Base-by-base conservation (phyloP, 2,797 vertebrate genomes). In the Anguilla megastoma region DNA sequence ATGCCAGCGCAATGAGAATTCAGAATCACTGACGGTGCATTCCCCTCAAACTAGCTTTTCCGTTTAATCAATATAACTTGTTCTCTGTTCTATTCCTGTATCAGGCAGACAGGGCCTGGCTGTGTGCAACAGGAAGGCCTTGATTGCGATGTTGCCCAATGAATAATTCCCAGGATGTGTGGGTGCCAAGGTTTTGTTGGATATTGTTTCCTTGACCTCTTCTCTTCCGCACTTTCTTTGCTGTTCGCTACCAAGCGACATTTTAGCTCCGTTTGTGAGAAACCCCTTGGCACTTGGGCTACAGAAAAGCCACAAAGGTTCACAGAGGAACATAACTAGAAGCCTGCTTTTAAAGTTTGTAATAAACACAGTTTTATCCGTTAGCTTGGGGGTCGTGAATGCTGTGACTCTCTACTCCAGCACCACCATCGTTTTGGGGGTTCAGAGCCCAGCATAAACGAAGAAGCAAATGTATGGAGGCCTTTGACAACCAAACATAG, bases 21-120 rank as follows among this genome's bases (percentile, higher is more conserved):
- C 50, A 9, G 50, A 79, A 88, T 80, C 63, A 79, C 83, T 27
- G 12, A 63, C 45, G 36, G 60, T 21, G 63, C 80, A 54, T 36
- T 84, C 60, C 60, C 66, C 85, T 88, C 80, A 88, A 69, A 45
- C 54, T 69, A 27, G 27, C 50, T 36, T 10, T 52, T 88, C 74
- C 84, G 69, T 88, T 88, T 86, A 79, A 88, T 86, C 45, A 24
- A 63, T 80, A 85, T 52, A 52, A 45, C 71, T 36, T 80, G 56
- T 48, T 21, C 16, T 63, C 27, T n/a, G 76, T 1, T 27, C 24
- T 54, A 33, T n/a, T 58, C 76, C 60, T 41, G 10, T 2, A 48
- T 21, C 27, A 12, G 3, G 79, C 6, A 18, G 18, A 66, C 56
- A 63, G 9, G 69, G 27, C 63, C 30, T 24, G 66, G 27, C 66